A percentile compares a stretch with the other conserved stretches of the same genome.
phyloP scores from a whole-genome alignment of 2,797 vertebrate genomes.

The Eurystomus glaucurus region DNA sequence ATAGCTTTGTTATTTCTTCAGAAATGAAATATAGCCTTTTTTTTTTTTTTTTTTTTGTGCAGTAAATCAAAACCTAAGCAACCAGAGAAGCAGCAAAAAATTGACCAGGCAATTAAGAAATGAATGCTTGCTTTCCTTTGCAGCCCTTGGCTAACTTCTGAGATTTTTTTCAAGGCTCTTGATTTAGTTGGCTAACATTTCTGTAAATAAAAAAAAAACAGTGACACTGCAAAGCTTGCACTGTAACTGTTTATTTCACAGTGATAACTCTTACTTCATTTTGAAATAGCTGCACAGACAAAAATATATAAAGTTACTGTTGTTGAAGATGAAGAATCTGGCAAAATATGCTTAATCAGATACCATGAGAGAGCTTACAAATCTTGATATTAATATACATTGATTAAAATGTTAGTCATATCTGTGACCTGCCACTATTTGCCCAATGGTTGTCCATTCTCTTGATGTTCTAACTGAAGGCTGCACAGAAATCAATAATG shows the following conservation, averaged over 20 bases:
- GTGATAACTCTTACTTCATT: background rate
- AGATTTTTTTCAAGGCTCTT: background rate
- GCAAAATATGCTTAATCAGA: background rate
- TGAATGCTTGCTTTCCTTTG: background rate
- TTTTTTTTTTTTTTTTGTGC: background rate
- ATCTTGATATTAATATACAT: background rate
- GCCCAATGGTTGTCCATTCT: background rate
- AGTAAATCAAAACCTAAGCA: constrained; percentile 1
- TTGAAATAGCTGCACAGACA: background rate
- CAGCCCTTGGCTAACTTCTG: background rate
- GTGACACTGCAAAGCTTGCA: background rate
- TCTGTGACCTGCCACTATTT: background rate
- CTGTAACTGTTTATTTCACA: constrained; percentile 13
- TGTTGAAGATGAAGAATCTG: background rate
- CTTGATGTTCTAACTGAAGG: background rate
- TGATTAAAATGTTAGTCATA: background rate
- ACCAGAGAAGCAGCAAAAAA: background rate
- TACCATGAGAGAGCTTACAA: background rate
- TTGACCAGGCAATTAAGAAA: background rate
- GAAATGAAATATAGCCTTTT: background rate
- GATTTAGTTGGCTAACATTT: background rate
- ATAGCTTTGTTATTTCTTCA: background rate
- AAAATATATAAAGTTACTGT: background rate
- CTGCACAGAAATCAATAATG: background rate
- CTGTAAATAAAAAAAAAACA: background rate